Evolutionary conservation across 2,888 invertebrate genomes (phyloP), one percentile per base, ranked within the genome.

Genomic region (Apodemia mormo): DNA sequence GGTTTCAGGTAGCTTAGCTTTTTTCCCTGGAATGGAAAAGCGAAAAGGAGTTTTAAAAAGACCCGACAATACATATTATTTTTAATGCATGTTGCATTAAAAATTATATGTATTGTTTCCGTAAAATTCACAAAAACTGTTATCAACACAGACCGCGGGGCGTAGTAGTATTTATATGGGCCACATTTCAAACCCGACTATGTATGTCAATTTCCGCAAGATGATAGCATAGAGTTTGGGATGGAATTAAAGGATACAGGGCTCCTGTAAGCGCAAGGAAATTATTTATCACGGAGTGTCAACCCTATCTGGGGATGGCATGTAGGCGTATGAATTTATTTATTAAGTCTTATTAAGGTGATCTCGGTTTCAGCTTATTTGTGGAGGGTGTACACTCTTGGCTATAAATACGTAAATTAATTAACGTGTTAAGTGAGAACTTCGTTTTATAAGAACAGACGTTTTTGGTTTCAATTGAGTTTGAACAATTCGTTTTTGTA

Each of bases 161-260:
- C 14, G 49, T 14, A 45, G 45, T 3, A 40, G 40, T 45, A 45
- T 9, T 45, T 45, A 45, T 45, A 10, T 10, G 10, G 10, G 5
- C 14, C 49, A 49, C 49, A 49, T 49, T 49, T 49, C 49, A 45
- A 45, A 49, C 49, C 14, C 49, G 9, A 49, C 49, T 49, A 49
- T 52, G 52, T 49, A 49, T 52, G 52, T 52, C 52, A 52, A 52
- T 52, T 52, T 52, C 52, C 52, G 52, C 52, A n/a, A n/a, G 52
- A 6, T 52, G 52, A 52, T n/a, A 52, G 52, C 52, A n/a, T n/a
- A 7, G n/a, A 52, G 52, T 52, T 52, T 52, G 52, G 52, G 52
- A 52, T 52, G n/a, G 52, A 52, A 52, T 52, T 52, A 52, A 52
- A 52, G 52, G 52, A 52, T 52, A 52, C 52, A 52, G 6, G n/a